Evolutionary conservation across 2,113 vertebrate genomes (phyloP).

Genomic region (zebrafish (Danio rerio)): DNA sequence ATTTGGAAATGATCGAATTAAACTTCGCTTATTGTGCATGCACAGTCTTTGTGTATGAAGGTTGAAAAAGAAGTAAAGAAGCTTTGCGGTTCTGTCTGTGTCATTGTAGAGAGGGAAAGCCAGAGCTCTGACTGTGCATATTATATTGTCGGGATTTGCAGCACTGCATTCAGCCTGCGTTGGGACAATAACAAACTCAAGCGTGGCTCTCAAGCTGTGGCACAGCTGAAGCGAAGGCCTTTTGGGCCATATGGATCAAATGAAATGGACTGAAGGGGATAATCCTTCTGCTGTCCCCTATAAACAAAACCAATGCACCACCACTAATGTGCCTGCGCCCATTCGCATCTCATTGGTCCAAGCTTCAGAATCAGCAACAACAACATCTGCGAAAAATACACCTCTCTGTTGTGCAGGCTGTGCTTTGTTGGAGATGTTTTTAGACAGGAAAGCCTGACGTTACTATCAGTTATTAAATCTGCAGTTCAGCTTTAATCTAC

Average conservation of each 20-base stretch:
- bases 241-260: constrained; percentile 54
- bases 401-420: neutral
- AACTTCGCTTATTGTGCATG: neutral
- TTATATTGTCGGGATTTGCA: constrained; percentile 32
- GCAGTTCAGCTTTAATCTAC: neutral
- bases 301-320: constrained; percentile 52
- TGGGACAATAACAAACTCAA: constrained; percentile 48
- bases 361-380: constrained; percentile 41
- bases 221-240: constrained; percentile 47
- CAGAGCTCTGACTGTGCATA: constrained; percentile 20
- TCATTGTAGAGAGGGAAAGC: constrained; percentile 12
- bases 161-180: constrained; percentile 35
- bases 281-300: constrained; percentile 44
- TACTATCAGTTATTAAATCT: neutral
- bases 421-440: constrained; percentile 14
- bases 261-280: constrained; percentile 52
- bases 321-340: constrained; percentile 41
- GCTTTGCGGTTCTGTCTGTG: constrained; percentile 25
- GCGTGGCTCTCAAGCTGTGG: constrained; percentile 36
- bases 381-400: constrained; percentile 47
- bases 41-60: neutral
- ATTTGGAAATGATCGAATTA: neutral
- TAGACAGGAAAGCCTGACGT: neutral
- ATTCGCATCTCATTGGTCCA: constrained; percentile 50
- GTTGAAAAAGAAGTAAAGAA: neutral